Evolutionary conservation across 2,113 vertebrate species (phyloP), one percentile per base, ranked within the genome.

Genomic region (Saimiri boliviensis): DNA sequence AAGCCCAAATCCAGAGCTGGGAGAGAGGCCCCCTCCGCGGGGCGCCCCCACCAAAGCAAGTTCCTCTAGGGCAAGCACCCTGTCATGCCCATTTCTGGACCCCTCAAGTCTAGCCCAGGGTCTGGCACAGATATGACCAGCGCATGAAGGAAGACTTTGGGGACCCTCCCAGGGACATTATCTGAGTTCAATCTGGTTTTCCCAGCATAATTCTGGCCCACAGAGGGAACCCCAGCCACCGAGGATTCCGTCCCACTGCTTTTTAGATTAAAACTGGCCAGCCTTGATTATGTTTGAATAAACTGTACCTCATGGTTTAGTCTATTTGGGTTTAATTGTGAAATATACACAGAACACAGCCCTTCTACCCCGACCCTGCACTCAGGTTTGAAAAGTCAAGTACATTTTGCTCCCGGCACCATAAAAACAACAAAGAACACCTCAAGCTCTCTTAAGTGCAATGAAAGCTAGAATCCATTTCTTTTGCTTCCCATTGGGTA

Each of bases 361-460:
- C 73, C 79, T 73, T 73, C n/a, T 30, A 10, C 21, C 32, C 40
- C 76, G 6, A 10, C 60, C 86, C 21, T 2, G 74, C 71, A 58
- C 40, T 11, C 0, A 5, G 70, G 66, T 76, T 40, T 54, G 73
- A 80, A 73, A 93, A 91, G 60, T 40, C 84, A 80, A 89, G 54
- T 7, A 40, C 79, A 37, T 87, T 49, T 47, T 68, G 56, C 16
- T 73, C 25, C 60, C 42, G 37, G 12, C 8, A 88, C 2, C 0
- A 83, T 90, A 94, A 96, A 94, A 96, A 90, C 71, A 94, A 92
- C 96, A 42, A 42, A 97, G 77, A 96, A 82, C 96, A 52, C 76
- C 52, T 84, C 77, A 12, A 8, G 13, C 95, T 94, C 87, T 30
- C 14, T 5, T 86, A 89, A 96, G 95, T 56, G 82, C 27, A 76